Evolutionary conservation across 2,113 vertebrate species (phyloP), one percentile per base, ranked within the genome.

Genomic region (Anguilla japonica): DNA sequence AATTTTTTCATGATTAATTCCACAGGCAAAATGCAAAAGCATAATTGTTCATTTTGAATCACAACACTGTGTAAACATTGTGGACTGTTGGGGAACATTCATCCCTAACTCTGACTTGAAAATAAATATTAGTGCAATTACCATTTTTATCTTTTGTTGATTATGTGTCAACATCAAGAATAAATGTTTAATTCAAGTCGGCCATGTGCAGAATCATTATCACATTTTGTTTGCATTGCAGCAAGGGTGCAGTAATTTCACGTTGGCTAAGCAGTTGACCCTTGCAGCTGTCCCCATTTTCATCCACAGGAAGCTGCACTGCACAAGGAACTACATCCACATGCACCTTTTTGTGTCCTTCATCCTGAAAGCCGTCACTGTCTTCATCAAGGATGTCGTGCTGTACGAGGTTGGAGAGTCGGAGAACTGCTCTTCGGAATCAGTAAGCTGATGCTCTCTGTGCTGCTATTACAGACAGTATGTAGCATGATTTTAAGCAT

Each of bases 261-360:
- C 16, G 71, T 75, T n/a, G 26, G 26, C n/a, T 26, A 29, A 34
- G n/a, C 71, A n/a, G 20, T n/a, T n/a, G 26, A 7, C 1, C 1
- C 67, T 3, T 8, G 5, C n/a, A 2, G 26, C 67, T 75, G 67
- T 39, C 2, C 2, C 22, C 41, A 40, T 60, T 56, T 39, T 22
- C 46, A 3, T 87, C 84, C 41, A 18, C 93, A 99, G 98, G 93
- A 99, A 98, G 91, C 95, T 99, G 16, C 97, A 97, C 92, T 99
- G 98, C 87, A 99, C 98, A 0, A 94, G 98, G 82, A 99, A 99
- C 93, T 98, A 97, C 90, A 99, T 99, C 91, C 98, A 98, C 89
- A 97, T 97, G 94, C 96, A 99, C 78, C 96, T 99, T 83, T 99
- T 98, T 94, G 92, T 97, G 90, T 98, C 98, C 57, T 98, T 99